Base-by-base conservation (phyloP, 2,797 vertebrate genomes). In the Pantherophis vulpinus region DNA sequence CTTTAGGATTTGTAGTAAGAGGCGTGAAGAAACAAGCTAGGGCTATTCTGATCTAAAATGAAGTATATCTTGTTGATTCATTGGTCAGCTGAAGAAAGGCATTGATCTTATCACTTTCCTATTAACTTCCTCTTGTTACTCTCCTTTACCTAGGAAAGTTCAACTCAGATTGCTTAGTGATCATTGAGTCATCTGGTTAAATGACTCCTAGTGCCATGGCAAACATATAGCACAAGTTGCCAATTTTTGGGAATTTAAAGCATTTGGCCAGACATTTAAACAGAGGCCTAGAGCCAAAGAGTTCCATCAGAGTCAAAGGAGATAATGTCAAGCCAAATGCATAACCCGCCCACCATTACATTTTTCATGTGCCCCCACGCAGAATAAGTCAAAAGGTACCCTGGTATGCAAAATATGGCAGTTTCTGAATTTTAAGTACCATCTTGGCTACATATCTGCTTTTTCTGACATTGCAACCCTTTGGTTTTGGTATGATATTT, bases 401-500 rank as follows among this genome's bases (percentile, higher is more conserved):
- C 47, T 51, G 51, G 18, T 91, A 0, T 70, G 55, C 25, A 91
- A 11, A 91, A 91, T 29, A 3, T 16, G 0, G 12, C 23, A 6
- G 7, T 63, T 66, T 88, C 87, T 59, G 51, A 16, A 83, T 90
- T 1, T 61, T 91, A 18, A 60, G 25, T 56, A 88, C 25, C 74
- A 20, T 55, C 74, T 23, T 91, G 79, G 29, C 16, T 89, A n/a
- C 63, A n/a, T 87, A 89, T 63, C 51, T 6, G 86, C 8, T 16
- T n/a, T 23, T 27, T 91, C 54, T 92, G 94, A 23, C 59, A 0
- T 3, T 92, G 91, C 42, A 95, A 6, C 25, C 0, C 0, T 32
- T 94, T 91, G 12, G n/a, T 70, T 63, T 54, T 95, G 32, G 58
- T 93, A 91, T 94, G 54, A 90, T 56, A 83, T 88, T 95, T 90